Conservation (phyloP, 2,888 invertebrate genomes). For the Thereva unica region DNA sequence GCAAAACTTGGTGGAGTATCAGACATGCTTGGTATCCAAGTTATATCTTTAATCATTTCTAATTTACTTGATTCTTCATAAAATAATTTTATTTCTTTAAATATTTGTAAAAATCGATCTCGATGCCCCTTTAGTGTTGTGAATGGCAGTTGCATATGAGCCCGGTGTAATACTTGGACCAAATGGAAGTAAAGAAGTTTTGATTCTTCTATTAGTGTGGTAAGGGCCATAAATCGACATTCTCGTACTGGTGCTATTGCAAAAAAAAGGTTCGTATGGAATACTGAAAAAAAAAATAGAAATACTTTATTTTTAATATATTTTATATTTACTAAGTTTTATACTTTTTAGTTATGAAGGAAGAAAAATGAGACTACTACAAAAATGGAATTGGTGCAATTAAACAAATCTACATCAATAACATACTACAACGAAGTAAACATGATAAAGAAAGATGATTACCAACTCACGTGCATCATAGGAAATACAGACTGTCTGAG, state of each 20-base stretch:
- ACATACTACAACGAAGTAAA: no score
- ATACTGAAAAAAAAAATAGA: conserved; percentile 66
- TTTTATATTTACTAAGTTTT: background rate
- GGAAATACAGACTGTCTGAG: no score
- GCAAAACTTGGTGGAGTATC: conserved; percentile 91
- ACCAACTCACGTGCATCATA: no score
- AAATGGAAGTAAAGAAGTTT: conserved; percentile 95
- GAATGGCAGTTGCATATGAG: conserved; percentile 87
- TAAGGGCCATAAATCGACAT: conserved; percentile 92
- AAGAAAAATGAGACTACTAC: no score
- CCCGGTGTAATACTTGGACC: conserved; percentile 92
- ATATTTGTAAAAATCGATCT: conserved; percentile 86
- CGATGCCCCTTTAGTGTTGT: conserved; percentile 90
- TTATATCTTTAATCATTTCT: conserved; percentile 96
- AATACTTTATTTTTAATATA: background rate
- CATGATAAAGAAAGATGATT: no score
- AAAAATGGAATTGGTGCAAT: no score
- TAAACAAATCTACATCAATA: no score
- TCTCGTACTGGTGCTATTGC: conserved; percentile 98
- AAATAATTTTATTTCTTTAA: conserved; percentile 84
- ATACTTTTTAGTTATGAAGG: no score
- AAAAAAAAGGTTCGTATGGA: conserved; percentile 88
- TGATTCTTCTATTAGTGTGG: conserved; percentile 94
- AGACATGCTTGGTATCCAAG: conserved; percentile 90
- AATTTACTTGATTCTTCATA: conserved; percentile 90